These are phyloP conservation scores for Pyrgus malvae DNA, from an alignment of 2,888 invertebrate genomes.

Conservation along the genomic window DNA sequence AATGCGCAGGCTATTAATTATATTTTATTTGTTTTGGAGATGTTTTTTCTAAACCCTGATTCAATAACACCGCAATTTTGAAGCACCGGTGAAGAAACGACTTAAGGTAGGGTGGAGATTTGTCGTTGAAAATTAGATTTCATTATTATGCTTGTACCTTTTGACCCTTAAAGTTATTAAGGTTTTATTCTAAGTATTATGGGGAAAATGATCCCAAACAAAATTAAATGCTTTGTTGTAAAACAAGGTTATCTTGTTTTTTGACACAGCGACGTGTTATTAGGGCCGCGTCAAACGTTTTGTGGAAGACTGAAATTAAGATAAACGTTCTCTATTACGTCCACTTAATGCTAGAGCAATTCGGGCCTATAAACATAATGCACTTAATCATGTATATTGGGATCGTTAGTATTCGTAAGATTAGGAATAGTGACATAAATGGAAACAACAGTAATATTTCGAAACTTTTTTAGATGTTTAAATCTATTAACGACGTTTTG, in stretches of 20 bases:
- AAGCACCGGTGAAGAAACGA: slow-evolving; percentile 16
- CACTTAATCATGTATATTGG: slow-evolving; percentile 66
- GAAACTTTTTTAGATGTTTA: slow-evolving; percentile 18
- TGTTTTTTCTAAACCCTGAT: slow-evolving; percentile 49
- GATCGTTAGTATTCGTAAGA: slow-evolving; percentile 49
- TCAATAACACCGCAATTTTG: slow-evolving; percentile 42
- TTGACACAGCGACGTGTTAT: slow-evolving; percentile 38
- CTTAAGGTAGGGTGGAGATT: slow-evolving; percentile 25
- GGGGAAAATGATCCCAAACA: slow-evolving; percentile 5
- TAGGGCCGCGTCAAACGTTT: slow-evolving; percentile 72
- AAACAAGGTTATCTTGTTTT: slow-evolving; percentile 23
- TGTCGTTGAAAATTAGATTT: slow-evolving; percentile 25
- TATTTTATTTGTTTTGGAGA: slow-evolving; percentile 73
- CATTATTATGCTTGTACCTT: slow-evolving; percentile 24
- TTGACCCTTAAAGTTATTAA: slow-evolving; percentile 23
- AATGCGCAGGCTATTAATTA: slow-evolving; percentile 59
- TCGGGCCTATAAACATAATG: slow-evolving; percentile 76
- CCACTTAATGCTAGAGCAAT: slow-evolving; percentile 71
- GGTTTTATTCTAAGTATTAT: slow-evolving; percentile 18
- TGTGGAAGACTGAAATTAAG: slow-evolving; percentile 71
- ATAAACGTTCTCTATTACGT: slow-evolving; percentile 75
- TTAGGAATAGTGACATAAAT: slow-evolving; percentile 42
- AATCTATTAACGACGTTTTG: too few species aligned
- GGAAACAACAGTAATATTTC: neutral
- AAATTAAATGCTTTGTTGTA: slow-evolving; percentile 21